These are phyloP conservation scores for Dunckerocampus dactyliophorus DNA, from an alignment of 2,113 vertebrate species.

Conservation along the genomic window DNA sequence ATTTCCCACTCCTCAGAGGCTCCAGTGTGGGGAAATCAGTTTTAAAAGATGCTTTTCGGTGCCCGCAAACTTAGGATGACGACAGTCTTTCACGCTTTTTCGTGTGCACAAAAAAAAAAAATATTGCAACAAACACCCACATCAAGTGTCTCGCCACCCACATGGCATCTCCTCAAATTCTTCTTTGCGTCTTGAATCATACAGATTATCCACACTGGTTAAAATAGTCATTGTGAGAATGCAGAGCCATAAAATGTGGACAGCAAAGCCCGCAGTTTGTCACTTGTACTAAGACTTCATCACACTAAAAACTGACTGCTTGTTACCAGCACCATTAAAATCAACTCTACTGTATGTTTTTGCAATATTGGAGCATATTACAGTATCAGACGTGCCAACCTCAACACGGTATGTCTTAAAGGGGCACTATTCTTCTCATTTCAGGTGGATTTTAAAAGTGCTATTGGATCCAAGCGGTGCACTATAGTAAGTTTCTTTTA, in stretches of 20 bases:
- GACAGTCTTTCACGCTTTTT: not conserved
- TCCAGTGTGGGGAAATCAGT: slow-evolving; percentile 29
- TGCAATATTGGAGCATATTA: too few species aligned
- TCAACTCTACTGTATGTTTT: too few species aligned
- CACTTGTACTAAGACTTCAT: slow-evolving; percentile 9
- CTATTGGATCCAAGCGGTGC: too few species aligned
- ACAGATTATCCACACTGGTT: slow-evolving; percentile 13
- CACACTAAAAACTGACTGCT: not conserved
- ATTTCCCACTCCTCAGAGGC: slow-evolving; percentile 16
- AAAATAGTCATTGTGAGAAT: slow-evolving; percentile 21
- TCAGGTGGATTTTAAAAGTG: too few species aligned
- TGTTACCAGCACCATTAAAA: not conserved
- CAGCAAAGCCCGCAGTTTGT: slow-evolving; percentile 10
- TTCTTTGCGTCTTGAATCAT: slow-evolving; percentile 38
- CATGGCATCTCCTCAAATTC: slow-evolving; percentile 42
- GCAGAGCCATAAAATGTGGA: slow-evolving; percentile 18
- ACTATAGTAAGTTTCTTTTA: too few species aligned
- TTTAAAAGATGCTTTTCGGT: slow-evolving; percentile 8
- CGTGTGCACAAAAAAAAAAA: slow-evolving; percentile 3
- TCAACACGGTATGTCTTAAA: too few species aligned
- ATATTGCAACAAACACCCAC: slow-evolving; percentile 8
- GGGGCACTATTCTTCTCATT: too few species aligned
- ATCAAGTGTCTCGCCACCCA: slow-evolving; percentile 29
- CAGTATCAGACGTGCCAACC: too few species aligned
- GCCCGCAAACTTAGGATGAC: slow-evolving; percentile 7